Evolutionary conservation across 2,797 vertebrate genomes (phyloP).

Genomic region (Syngnathus acus): DNA sequence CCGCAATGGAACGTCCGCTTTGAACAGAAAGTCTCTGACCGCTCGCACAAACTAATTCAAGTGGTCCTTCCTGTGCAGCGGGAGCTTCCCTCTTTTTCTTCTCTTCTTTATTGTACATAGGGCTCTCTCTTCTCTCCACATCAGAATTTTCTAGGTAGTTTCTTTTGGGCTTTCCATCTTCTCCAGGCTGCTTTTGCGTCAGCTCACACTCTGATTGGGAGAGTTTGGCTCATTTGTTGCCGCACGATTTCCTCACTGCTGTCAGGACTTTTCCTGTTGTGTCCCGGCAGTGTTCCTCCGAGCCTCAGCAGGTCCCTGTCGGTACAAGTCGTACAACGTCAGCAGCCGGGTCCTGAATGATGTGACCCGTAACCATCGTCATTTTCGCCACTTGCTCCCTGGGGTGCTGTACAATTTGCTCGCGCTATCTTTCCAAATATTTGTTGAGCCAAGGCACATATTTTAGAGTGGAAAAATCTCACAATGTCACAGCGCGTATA

Average conservation of each 20-base stretch:
- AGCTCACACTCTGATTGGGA: conserved; percentile 91
- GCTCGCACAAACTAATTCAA: conserved; percentile 27
- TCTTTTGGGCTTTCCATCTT: conserved; percentile 17
- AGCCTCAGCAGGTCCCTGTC: conserved; percentile 90
- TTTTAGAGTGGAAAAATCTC: too few relatives aligned
- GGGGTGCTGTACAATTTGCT: background rate
- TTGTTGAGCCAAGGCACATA: too few relatives aligned
- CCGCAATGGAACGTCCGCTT: conserved; percentile 52
- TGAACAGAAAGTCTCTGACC: conserved; percentile 39
- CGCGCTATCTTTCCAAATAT: too few relatives aligned
- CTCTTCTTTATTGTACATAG: conserved; percentile 50
- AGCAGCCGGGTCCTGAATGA: conserved; percentile 16
- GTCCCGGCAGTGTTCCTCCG: conserved; percentile 91
- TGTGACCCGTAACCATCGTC: background rate
- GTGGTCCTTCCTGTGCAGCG: conserved; percentile 8
- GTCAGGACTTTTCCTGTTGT: conserved; percentile 95
- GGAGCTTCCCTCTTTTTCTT: conserved; percentile 21
- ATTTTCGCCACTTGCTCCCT: background rate
- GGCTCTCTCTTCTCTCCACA: conserved; percentile 24
- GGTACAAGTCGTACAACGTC: conserved; percentile 45
- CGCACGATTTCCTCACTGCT: conserved; percentile 87
- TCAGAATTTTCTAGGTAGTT: conserved; percentile 56
- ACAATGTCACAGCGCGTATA: too few relatives aligned
- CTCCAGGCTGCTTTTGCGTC: conserved; percentile 6
- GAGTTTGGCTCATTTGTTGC: conserved; percentile 96